Conservation (phyloP, 2,113 vertebrate species). For the Electrona antarctica region DNA sequence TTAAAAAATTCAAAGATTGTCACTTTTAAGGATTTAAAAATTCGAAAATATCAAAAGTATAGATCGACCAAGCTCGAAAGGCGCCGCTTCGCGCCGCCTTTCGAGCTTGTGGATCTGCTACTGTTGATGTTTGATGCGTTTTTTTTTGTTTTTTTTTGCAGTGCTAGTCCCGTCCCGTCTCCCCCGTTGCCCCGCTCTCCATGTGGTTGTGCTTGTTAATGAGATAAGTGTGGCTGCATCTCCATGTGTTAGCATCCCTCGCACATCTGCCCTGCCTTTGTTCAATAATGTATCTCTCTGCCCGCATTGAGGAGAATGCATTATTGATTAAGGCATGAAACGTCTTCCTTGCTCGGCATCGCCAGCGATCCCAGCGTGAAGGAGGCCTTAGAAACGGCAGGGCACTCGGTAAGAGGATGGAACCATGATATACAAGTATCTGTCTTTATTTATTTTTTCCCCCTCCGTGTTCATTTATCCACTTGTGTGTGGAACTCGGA, state of each 20-base stretch:
- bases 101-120: no score
- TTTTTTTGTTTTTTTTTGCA: no score
- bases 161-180: background rate
- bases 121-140: no score
- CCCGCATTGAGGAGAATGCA: constrained; percentile 62
- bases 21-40: no score
- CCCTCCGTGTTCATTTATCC: background rate
- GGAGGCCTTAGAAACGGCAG: constrained; percentile 2
- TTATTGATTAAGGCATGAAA: constrained; percentile 63
- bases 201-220: constrained; percentile 51
- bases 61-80: no score
- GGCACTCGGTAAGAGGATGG: background rate
- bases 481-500: background rate
- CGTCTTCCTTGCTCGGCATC: constrained; percentile 34
- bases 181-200: background rate
- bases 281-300: constrained; percentile 63
- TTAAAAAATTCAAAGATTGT: no score
- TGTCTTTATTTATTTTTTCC: background rate
- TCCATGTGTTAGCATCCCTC: constrained; percentile 34
- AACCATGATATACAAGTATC: background rate
- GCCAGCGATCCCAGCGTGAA: constrained; percentile 25
- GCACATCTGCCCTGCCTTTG: constrained; percentile 50
- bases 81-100: no score
- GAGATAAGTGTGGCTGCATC: constrained; percentile 56
- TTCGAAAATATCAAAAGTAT: no score